phyloP scores from a whole-genome alignment of 2,113 vertebrate genomes.

The Gavialis gangeticus region DNA sequence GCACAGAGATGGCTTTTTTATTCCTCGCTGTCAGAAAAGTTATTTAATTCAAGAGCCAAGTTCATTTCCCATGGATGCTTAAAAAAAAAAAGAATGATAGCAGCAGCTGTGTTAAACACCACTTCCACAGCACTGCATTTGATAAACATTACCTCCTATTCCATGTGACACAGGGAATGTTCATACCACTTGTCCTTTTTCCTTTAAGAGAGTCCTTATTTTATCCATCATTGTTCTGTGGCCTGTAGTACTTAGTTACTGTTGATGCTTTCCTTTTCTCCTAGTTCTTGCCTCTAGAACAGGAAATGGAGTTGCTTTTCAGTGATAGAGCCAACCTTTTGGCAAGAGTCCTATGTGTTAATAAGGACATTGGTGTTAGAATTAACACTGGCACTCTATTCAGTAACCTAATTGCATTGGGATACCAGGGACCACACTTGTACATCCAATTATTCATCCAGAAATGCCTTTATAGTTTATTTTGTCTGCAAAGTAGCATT shows the following conservation, averaged over 20 bases:
- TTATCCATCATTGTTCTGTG: background rate
- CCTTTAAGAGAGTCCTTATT: background rate
- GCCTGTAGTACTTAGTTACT: background rate
- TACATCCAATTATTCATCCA: background rate
- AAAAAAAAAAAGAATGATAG: background rate
- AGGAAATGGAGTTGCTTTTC: background rate
- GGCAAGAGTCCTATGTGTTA: background rate
- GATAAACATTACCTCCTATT: background rate
- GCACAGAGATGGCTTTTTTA: background rate
- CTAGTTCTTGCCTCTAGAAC: background rate
- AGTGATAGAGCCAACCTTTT: background rate
- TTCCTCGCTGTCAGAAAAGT: background rate
- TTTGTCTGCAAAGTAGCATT: background rate
- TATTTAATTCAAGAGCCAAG: background rate
- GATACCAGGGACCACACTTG: background rate
- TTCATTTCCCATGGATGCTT: background rate
- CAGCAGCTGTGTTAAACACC: background rate
- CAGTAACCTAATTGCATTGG: background rate
- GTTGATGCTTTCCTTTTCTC: background rate
- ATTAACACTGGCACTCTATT: background rate
- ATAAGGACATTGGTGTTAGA: background rate
- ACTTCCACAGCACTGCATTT: background rate
- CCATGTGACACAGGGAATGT: fast-evolving
- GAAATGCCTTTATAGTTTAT: background rate
- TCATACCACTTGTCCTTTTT: background rate